A percentile compares a stretch with the other conserved stretches of the same genome.
Evolutionary conservation across 1,140 invertebrate genomes (phyloP).

Genomic region (Pseudomyrmex pallidus): DNA sequence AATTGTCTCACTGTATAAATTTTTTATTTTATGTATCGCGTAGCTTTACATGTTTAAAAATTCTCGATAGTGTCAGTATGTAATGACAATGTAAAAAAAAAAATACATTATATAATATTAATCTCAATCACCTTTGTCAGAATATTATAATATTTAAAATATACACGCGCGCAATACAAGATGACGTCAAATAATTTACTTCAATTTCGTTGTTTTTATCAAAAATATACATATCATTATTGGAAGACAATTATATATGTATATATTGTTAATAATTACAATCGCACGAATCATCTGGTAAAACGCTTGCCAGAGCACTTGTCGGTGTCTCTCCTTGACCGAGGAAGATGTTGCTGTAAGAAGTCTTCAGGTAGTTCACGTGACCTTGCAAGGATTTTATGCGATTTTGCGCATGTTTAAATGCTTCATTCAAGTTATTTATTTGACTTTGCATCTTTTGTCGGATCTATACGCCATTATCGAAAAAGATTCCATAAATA

Average conservation of each 20-base stretch:
- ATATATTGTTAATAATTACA: slow-evolving; percentile 76
- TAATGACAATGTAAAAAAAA: too few relatives aligned
- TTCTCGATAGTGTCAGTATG: neutral
- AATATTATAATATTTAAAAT: slow-evolving; percentile 8
- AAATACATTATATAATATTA: neutral
- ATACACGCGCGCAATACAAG: slow-evolving; percentile 1
- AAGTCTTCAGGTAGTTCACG: slow-evolving; percentile 87
- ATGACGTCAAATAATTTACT: neutral
- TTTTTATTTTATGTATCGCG: slow-evolving; percentile 5
- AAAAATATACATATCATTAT: slow-evolving; percentile 24
- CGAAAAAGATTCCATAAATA: slow-evolving; percentile 5
- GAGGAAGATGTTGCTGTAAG: slow-evolving; percentile 83
- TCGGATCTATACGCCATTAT: slow-evolving; percentile 83
- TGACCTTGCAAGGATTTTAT: slow-evolving; percentile 88
- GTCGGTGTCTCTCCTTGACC: slow-evolving; percentile 64
- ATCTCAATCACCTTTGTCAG: slow-evolving; percentile 15
- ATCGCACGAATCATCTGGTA: slow-evolving; percentile 77
- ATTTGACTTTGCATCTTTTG: slow-evolving; percentile 90
- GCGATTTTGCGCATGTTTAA: slow-evolving; percentile 88
- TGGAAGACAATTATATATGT: neutral
- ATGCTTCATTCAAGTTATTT: slow-evolving; percentile 88
- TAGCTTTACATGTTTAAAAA: slow-evolving; percentile 3
- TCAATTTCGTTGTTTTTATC: slow-evolving; percentile 22
- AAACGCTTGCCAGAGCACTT: slow-evolving; percentile 51
- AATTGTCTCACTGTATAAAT: neutral